These are phyloP conservation scores for Boloria euphrosyne DNA, from an alignment of 2,888 invertebrate genomes.

Conservation along the genomic window DNA sequence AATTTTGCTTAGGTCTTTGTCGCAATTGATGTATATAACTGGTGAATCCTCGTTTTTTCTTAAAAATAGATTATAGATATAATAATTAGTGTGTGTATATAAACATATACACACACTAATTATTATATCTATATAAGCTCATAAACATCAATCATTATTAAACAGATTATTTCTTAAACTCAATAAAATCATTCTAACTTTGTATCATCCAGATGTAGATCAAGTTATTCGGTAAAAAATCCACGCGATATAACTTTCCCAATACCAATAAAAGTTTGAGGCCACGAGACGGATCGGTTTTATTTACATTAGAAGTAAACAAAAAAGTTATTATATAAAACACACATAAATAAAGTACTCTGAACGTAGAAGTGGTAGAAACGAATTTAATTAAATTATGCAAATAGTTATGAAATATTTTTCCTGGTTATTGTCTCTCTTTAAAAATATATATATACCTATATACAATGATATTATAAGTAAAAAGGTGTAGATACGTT, in stretches of 20 bases:
- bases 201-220: background rate
- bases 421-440: no score
- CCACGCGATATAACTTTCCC: constrained; percentile 47
- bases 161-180: background rate
- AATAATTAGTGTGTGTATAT: background rate
- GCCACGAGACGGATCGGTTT: constrained; percentile 27
- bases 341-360: constrained; percentile 1
- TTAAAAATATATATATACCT: no score
- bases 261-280: constrained; percentile 50
- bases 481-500: no score
- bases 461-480: no score
- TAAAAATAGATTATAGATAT: no score
- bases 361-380: background rate
- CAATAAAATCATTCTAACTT: background rate
- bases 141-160: background rate
- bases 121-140: no score
- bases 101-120: no score
- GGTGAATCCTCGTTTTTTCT: no score
- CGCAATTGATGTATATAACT: no score
- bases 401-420: no score
- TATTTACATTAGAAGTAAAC: constrained; percentile 26
- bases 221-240: constrained; percentile 35
- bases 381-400: no score
- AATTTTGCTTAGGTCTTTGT: no score
- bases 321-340: constrained; percentile 4